Evolutionary conservation across 1,140 invertebrate species (phyloP).

Genomic region (Caerostris darwini): DNA sequence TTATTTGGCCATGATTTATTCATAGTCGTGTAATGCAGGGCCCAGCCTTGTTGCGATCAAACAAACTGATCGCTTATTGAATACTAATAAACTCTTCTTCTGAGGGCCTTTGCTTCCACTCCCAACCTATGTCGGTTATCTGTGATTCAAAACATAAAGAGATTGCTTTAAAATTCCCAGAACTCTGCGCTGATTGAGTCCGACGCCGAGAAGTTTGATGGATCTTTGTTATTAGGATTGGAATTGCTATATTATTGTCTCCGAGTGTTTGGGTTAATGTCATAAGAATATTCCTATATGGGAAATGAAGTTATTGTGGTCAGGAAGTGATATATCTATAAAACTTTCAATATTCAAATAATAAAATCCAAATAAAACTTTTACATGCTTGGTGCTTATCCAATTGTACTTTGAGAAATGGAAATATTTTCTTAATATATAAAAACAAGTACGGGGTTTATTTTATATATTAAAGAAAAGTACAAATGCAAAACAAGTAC

Average conservation of each 20-base stretch:
- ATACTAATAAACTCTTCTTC: conserved; percentile 65
- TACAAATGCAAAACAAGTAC: too few relatives aligned
- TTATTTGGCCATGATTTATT: conserved; percentile 69
- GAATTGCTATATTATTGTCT: conserved; percentile 28
- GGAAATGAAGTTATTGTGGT: not conserved
- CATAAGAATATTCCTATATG: not conserved
- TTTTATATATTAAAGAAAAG: too few relatives aligned
- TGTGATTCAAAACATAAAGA: not conserved
- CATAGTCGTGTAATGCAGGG: conserved; percentile 59
- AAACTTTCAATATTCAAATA: too few relatives aligned
- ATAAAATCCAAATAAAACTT: too few relatives aligned
- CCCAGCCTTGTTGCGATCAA: conserved; percentile 58
- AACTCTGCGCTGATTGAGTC: conserved; percentile 11
- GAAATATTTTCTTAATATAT: too few relatives aligned
- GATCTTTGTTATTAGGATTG: conserved; percentile 7
- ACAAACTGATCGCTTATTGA: conserved; percentile 43
- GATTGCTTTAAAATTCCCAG: conserved; percentile 24
- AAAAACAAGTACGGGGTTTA: too few relatives aligned
- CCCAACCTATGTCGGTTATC: not conserved
- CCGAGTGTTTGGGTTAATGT: not conserved
- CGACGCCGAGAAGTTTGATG: not conserved
- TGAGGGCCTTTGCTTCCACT: not conserved
- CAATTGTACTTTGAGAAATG: too few relatives aligned
- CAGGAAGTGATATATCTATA: not conserved
- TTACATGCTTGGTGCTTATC: too few relatives aligned